Evolutionary conservation across 2,113 vertebrate species (phyloP).

Genomic region (Eurystomus gularis): DNA sequence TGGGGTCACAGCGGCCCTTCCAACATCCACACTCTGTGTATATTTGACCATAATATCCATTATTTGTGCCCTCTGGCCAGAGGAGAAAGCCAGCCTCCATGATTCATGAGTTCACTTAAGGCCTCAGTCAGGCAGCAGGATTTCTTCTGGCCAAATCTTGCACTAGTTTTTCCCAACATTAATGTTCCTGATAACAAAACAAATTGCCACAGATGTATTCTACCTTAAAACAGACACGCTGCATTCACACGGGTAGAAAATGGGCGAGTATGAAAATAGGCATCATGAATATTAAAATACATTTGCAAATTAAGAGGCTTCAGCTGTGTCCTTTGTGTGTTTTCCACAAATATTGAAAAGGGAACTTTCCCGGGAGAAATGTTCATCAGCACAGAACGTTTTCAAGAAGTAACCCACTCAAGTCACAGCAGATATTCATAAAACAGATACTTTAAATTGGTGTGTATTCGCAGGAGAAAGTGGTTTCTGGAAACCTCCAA

Average conservation of each 20-base stretch:
- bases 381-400: not conserved
- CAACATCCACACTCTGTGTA: not conserved
- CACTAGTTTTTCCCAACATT: not conserved
- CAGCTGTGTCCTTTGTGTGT: not conserved
- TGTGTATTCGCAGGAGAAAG: not conserved
- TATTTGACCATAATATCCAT: not conserved
- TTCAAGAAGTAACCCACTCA: not conserved
- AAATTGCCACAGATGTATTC: not conserved
- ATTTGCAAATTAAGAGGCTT: slow-evolving; percentile 26
- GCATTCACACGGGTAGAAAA: not conserved
- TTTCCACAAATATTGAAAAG: slow-evolving; percentile 24
- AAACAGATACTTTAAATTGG: not conserved
- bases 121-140: not conserved
- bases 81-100: not conserved
- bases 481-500: not conserved
- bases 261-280: not conserved
- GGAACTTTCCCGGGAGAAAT: not conserved
- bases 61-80: rapidly evolving
- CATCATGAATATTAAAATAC: not conserved
- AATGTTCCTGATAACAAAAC: not conserved
- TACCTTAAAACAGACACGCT: not conserved
- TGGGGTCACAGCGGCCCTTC: rapidly evolving
- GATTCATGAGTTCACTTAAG: not conserved
- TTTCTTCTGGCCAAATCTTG: not conserved
- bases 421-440: not conserved